Base-by-base conservation (phyloP, 2,888 invertebrate genomes). In the Odiellus spinosus region DNA sequence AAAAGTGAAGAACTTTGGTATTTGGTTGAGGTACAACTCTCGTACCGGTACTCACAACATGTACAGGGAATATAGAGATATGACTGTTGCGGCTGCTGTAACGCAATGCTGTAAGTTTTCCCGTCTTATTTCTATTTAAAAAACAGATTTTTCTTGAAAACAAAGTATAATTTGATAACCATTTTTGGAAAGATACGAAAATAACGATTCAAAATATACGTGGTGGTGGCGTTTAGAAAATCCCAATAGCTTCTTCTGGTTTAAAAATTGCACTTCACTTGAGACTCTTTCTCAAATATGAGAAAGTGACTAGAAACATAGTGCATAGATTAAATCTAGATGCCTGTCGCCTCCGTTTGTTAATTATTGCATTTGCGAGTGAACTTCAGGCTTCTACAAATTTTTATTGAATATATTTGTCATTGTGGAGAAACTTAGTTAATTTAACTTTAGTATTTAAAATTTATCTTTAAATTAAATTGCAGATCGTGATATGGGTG, bases 31-130 rank as follows among this genome's bases (percentile, higher is more conserved):
- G 59, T 99, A 99, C 65, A 93, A 96, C 67, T 98, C 96, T 1
- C 78, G 98, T 51, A 95, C 93, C 10, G 98, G 96, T 48, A 95
- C 91, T 49, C 96, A 98, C 75, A 98, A 98, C 76, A 98, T 98
- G 98, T 98, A 98, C 81, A 78, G 93, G 56, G 98, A 99, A 70
- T 99, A 99, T 73, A 78, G 98, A 58, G 98, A 98, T 69, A 72
- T 95, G 60, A 84, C 87, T 50, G 86, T 91, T 5, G 85, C 90
- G 46, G 90, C 85, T 49, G 98, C 95, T 49, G 95, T 99, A 47
- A 98, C 98, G 12, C 86, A 90, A 68, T 95, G 93, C 70, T 96
- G 69, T 69, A 64, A 64, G 67, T 66, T 44, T 34, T 34, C n/a
- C 1, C n/a, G 34, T 34, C n/a, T 12, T 34, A 34, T 12, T 12